phyloP scores from a whole-genome alignment of 2,888 invertebrate genomes.

The Mechanitis messenoides region DNA sequence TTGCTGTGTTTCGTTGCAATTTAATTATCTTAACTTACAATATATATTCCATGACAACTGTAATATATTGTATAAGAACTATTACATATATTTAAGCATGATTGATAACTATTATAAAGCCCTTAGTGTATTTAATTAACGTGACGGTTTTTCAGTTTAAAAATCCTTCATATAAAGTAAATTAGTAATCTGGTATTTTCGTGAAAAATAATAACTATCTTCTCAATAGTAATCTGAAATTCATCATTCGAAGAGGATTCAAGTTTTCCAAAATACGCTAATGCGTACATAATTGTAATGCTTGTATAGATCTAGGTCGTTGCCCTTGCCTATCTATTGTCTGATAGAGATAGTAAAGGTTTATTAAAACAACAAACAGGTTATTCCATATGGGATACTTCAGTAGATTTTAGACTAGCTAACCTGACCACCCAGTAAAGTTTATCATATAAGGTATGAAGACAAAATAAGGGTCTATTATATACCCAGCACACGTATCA shows the following conservation, averaged over 20 bases:
- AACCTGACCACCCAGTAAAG: slow-evolving; percentile 26
- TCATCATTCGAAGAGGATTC: slow-evolving; percentile 14
- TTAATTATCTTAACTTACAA: slow-evolving; percentile 47
- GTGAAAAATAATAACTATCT: too few relatives aligned
- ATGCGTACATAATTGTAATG: too few relatives aligned
- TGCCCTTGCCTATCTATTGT: slow-evolving; percentile 21
- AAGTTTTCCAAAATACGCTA: slow-evolving; percentile 24
- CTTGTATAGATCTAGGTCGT: slow-evolving; percentile 24
- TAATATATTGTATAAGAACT: slow-evolving; percentile 14
- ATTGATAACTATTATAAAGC: neutral
- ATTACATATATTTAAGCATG: neutral
- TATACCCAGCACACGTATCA: slow-evolving; percentile 25
- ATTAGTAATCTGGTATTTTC: too few relatives aligned
- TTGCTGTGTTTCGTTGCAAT: slow-evolving; percentile 51
- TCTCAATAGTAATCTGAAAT: neutral
- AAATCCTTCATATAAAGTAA: too few relatives aligned
- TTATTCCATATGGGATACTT: neutral
- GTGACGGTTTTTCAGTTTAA: too few relatives aligned
- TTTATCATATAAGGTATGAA: slow-evolving; percentile 26
- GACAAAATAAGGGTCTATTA: slow-evolving; percentile 26
- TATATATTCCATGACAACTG: slow-evolving; percentile 1
- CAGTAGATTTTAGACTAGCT: neutral
- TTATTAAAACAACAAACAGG: neutral
- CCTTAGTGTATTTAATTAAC: too few relatives aligned
- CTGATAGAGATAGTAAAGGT: slow-evolving; percentile 24